A percentile compares a stretch with the other conserved stretches of the same genome.
Conservation (phyloP, 2,888 invertebrate genomes). For the Dyspetes luteomarginatus region DNA sequence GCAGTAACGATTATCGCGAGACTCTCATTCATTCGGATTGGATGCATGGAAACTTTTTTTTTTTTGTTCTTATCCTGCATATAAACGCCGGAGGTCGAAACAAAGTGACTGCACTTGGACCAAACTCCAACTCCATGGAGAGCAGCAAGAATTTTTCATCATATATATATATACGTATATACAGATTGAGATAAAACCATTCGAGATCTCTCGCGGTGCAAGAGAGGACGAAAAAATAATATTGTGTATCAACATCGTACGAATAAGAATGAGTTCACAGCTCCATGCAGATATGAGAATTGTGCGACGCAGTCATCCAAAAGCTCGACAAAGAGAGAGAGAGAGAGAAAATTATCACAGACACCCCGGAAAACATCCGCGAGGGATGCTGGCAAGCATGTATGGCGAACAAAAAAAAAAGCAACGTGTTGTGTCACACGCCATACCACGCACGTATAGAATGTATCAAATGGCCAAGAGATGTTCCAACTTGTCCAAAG, state of each 20-base stretch:
- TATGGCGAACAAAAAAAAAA: constrained; percentile 18
- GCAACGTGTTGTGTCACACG: constrained; percentile 12
- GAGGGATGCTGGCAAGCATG: constrained; percentile 27
- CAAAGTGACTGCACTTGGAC: constrained; percentile 21
- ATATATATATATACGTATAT: too few relatives aligned
- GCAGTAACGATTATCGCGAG: constrained; percentile 38
- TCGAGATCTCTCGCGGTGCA: background rate
- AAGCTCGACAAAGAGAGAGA: background rate
- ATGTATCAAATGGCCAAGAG: constrained; percentile 26
- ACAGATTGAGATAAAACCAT: too few relatives aligned
- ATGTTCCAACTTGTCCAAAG: constrained; percentile 24
- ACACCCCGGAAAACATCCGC: constrained; percentile 42
- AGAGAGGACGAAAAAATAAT: constrained; percentile 1
- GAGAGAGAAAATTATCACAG: background rate
- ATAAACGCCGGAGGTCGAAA: constrained; percentile 16
- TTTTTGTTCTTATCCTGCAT: background rate
- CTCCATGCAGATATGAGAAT: background rate
- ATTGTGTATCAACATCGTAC: background rate
- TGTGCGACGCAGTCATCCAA: background rate
- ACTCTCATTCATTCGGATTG: constrained; percentile 1
- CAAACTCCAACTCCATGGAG: background rate
- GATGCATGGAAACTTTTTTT: too few relatives aligned
- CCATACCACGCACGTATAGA: background rate
- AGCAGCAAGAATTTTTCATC: constrained; percentile 19
- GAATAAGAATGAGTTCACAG: background rate